Evolutionary conservation across 1,140 invertebrate species (phyloP).

Genomic region (Drosophila ironensis): DNA sequence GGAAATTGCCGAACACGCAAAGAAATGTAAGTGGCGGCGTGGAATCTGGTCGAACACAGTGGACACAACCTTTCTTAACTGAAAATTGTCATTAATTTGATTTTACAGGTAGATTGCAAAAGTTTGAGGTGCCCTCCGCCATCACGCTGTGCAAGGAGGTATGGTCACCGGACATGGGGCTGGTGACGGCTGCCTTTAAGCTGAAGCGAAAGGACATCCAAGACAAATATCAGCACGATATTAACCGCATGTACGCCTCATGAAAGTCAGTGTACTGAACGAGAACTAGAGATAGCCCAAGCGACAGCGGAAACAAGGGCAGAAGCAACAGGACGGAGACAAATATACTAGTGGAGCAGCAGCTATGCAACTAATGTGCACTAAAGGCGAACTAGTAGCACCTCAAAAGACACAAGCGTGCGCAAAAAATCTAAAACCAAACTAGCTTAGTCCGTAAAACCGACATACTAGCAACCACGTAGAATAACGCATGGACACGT

Average conservation of each 20-base stretch:
- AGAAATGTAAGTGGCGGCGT: constrained; percentile 87
- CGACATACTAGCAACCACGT: constrained; percentile 36
- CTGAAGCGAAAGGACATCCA: constrained; percentile 97
- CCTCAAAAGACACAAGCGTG: constrained; percentile 19
- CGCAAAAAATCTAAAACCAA: constrained; percentile 47
- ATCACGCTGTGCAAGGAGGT: constrained; percentile 94
- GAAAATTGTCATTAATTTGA: background rate
- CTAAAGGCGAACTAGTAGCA: constrained; percentile 38
- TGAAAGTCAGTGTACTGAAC: constrained; percentile 84
- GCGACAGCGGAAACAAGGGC: too few species aligned
- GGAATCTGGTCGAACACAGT: too few species aligned
- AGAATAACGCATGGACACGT: constrained; percentile 1
- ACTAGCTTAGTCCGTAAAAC: constrained; percentile 58
- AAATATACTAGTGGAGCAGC: constrained; percentile 13
- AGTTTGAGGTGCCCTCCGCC: constrained; percentile 96
- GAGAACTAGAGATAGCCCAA: too few species aligned
- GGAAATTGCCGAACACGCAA: constrained; percentile 90
- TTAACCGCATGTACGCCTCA: constrained; percentile 96
- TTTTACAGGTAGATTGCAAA: constrained; percentile 89
- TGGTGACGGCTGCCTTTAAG: constrained; percentile 99
- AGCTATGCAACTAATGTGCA: constrained; percentile 41
- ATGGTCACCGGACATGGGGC: constrained; percentile 97
- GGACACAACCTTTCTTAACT: background rate
- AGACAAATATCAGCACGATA: constrained; percentile 94
- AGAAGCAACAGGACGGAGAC: constrained; percentile 24